Evolutionary conservation across 2,113 vertebrate genomes (phyloP).

Genomic region (Bubo blakistoni): DNA sequence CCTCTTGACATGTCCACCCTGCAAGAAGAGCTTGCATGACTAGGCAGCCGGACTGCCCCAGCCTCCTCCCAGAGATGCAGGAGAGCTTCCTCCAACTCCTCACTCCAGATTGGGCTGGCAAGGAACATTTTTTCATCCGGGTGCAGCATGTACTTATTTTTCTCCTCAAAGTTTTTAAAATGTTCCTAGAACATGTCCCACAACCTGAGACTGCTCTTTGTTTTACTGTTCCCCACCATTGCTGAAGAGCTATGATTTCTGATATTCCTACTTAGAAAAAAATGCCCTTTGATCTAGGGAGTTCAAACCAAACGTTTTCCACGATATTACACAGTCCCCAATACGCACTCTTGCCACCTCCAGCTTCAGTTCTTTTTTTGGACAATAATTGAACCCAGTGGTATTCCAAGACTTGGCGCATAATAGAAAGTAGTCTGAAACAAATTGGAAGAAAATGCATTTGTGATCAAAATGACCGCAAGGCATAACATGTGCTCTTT

Average conservation of each 20-base stretch:
- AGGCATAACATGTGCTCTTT: not conserved
- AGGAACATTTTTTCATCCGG: not conserved
- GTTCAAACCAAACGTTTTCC: not conserved
- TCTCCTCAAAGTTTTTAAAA: not conserved
- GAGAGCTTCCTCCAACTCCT: not conserved
- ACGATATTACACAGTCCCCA: not conserved
- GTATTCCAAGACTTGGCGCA: not conserved
- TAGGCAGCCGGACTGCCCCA: too few relatives aligned
- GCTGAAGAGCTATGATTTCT: not conserved
- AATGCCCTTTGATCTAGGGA: not conserved
- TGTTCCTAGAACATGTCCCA: not conserved
- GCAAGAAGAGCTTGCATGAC: not conserved
- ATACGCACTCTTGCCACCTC: not conserved
- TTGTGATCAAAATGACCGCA: not conserved
- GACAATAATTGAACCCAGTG: not conserved
- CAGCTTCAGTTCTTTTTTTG: not conserved
- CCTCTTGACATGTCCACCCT: not conserved
- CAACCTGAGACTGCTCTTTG: not conserved
- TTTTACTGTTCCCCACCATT: not conserved
- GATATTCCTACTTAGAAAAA: not conserved
- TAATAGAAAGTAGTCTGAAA: not conserved
- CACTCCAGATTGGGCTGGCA: not conserved
- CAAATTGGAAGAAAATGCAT: not conserved
- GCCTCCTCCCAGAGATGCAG: fast-evolving
- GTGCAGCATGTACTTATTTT: not conserved